Evolutionary conservation across 2,113 vertebrate species (phyloP), one percentile per base, ranked within the genome.

Genomic region (Clarias gariepinus): DNA sequence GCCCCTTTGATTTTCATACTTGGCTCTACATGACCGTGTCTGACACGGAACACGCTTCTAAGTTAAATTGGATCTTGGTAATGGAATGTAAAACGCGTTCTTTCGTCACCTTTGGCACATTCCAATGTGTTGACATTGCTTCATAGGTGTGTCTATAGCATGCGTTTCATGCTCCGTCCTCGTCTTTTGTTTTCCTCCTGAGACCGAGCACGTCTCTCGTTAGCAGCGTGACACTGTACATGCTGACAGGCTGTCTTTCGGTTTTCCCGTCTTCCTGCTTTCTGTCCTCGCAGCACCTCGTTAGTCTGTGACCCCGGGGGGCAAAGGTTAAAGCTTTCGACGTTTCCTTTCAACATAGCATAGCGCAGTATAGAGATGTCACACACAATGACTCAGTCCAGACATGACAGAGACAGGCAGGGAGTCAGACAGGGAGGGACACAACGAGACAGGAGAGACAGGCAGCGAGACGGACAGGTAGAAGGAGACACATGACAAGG

Each of bases 191-290:
- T 66, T 68, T 25, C 60, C 33, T 53, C 63, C 21, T 80, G 83
- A 33, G 30, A 63, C 63, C 18, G 58, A 66, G 79, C 36, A 36
- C 53, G 83, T 36, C n/a, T 80, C 73, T 83, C 41, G 60, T 89
- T 76, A 81, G 86, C 30, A 33, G 19, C 16, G 36, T 90, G 84
- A 88, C 61, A 60, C 87, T 86, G 84, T 87, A 86, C 87, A 89
- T 85, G 80, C 80, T 57, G 89, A 89, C 89, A 87, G 73, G 85
- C 87, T 87, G 89, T 87, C 85, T 30, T 53, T 83, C 18, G 80
- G 33, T 10, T 87, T 68, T 87, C 71, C 82, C 61, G 87, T 84
- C 74, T 85, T 88, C 85, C 85, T 87, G 81, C 71, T 89, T 68
- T 85, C 63, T 82, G 64, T 85, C 64, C 74, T 81, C 66, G 16